Conservation (phyloP, 2,113 vertebrate genomes). For the Protobothrops flavoviridis region DNA sequence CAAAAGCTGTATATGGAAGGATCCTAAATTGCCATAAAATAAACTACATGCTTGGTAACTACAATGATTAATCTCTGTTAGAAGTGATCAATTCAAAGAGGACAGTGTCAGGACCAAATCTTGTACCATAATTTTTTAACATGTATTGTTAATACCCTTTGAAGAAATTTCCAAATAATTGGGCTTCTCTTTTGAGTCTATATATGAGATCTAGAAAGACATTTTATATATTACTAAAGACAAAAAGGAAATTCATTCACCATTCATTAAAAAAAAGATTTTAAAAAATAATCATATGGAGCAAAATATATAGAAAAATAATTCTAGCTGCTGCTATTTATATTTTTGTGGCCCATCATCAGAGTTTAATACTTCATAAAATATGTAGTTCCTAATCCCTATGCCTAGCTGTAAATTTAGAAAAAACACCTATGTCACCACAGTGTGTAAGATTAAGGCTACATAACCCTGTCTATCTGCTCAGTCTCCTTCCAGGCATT, state of each 20-base stretch:
- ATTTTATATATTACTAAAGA: not conserved
- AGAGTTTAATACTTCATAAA: not conserved
- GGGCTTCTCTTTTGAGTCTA: not conserved
- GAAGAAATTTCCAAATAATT: not conserved
- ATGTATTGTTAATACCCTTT: not conserved
- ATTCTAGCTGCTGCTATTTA: not conserved
- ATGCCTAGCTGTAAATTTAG: not conserved
- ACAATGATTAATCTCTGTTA: not conserved
- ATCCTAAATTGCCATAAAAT: not conserved
- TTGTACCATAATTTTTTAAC: not conserved
- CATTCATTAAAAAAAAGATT: not conserved
- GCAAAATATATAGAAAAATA: not conserved
- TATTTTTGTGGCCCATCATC: not conserved
- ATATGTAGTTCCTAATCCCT: not conserved
- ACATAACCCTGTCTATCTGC: not conserved
- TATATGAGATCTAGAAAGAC: not conserved
- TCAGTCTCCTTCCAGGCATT: not conserved
- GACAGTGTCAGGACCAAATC: not conserved
- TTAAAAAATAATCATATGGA: not conserved
- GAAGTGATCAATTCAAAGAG: not conserved
- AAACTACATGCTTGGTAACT: not conserved
- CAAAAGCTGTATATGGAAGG: not conserved
- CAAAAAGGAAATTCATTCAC: not conserved
- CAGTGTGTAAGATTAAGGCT: not conserved
- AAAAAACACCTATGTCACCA: not conserved